Base-by-base conservation (phyloP, 2,113 vertebrate species). In the Pollachius pollachius region DNA sequence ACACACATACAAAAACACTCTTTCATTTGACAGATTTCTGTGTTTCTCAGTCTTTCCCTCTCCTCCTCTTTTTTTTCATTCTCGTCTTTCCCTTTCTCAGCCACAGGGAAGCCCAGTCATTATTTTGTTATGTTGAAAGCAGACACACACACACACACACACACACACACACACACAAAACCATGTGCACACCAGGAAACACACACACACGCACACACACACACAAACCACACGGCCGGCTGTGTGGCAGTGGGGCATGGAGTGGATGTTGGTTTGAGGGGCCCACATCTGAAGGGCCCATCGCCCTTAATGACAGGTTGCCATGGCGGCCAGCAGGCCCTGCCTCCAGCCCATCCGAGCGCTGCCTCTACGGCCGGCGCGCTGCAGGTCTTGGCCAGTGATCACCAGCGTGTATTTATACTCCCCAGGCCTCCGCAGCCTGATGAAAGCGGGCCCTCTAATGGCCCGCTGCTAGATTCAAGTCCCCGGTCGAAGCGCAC, bases 241-340 rank as follows among this genome's bases (percentile, higher is more conserved):
- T 73, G 68, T 30, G 34, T 60, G 67, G 79, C 76, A 76, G 72
- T 1, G 23, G 78, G 84, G 70, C 67, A 59, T 81, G 79, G 64
- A 71, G 34, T 17, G 56, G 75, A 81, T 81, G 59, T 57, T n/a
- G 54, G 56, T 62, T 52, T 48, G 41, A 48, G 41, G 30, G 62
- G 56, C 66, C 87, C 89, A 85, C 87, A 89, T 85, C 79, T 71
- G 83, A 64, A 63, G 16, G 17, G 56, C 68, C 18, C 37, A 65
- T 63, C 11, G 63, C 69, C 76, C 52, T 1, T 91, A 91, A 91
- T 90, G 79, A 91, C 62, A 90, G 87, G 77, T 73, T 56, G 1
- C 52, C 19, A 11, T 52, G 57, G 70, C 70, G 70, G 62, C 73
- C 61, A n/a, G 9, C 7, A 15, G 64, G 69, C 67, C 67, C 69